A percentile compares a stretch with the other conserved stretches of the same genome.
Conservation (phyloP, 2,113 vertebrate genomes). For the Stegastes partitus region DNA sequence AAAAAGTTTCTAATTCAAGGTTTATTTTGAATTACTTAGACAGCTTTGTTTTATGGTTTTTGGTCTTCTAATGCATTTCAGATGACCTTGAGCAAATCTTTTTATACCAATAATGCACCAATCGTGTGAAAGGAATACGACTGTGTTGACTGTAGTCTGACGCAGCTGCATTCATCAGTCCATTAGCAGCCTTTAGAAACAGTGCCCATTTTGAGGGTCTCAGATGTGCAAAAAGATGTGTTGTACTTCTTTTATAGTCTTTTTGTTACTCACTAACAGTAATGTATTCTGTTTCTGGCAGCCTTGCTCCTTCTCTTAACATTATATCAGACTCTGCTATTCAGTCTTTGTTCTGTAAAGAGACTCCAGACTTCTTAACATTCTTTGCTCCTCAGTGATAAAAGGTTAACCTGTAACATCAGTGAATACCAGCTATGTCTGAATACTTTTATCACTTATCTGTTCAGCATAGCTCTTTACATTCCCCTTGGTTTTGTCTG, state of each 20-base stretch:
- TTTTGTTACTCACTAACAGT: conserved; percentile 16
- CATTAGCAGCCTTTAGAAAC: conserved; percentile 57
- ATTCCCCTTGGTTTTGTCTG: conserved; percentile 3
- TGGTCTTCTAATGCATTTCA: conserved; percentile 36
- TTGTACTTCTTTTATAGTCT: conserved; percentile 25
- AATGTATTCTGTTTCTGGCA: conserved; percentile 36
- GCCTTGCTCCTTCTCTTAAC: conserved; percentile 32
- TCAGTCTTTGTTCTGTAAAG: conserved; percentile 2
- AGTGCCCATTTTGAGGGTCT: conserved; percentile 29
- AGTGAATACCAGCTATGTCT: conserved; percentile 1
- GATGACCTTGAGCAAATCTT: conserved; percentile 45
- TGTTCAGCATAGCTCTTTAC: not conserved
- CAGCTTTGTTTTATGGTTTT: conserved; percentile 39
- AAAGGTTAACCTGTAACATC: conserved; percentile 40
- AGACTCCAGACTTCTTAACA: conserved; percentile 34
- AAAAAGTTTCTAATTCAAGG: conserved; percentile 48
- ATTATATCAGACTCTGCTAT: conserved; percentile 25
- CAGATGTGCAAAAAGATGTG: conserved; percentile 31
- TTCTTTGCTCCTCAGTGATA: conserved; percentile 8
- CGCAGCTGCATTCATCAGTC: conserved; percentile 52
- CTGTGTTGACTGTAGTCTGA: conserved; percentile 28
- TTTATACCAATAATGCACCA: conserved; percentile 27
- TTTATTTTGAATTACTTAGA: conserved; percentile 49
- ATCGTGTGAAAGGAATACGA: conserved; percentile 23
- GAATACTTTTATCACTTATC: conserved; percentile 21